These are phyloP conservation scores for Ceramica pisi DNA, from an alignment of 2,888 invertebrate genomes.

Conservation along the genomic window DNA sequence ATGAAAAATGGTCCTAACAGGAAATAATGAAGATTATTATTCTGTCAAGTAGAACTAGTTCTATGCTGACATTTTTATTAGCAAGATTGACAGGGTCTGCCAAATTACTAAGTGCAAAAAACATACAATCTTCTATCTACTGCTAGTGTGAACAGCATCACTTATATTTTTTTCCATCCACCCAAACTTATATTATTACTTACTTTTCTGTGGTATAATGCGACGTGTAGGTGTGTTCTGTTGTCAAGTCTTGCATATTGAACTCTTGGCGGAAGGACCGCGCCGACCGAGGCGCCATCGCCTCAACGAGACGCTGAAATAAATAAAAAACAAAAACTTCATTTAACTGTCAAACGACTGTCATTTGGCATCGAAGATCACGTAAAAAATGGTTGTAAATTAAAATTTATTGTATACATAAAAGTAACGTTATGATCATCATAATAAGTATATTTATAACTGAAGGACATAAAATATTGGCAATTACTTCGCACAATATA, in stretches of 20 bases:
- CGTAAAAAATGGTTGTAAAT: neutral
- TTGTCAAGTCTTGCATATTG: conserved; percentile 93
- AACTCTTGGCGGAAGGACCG: conserved; percentile 96
- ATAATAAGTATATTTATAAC: conserved; percentile 14
- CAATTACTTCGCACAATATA: neutral
- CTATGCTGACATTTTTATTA: conserved; percentile 29
- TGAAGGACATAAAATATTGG: conserved; percentile 11
- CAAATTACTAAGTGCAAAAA: conserved; percentile 28
- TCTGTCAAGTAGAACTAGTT: neutral
- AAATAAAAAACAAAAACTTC: conserved; percentile 56
- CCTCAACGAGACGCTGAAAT: conserved; percentile 92
- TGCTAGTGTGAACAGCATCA: conserved; percentile 7
- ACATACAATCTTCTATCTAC: conserved; percentile 2
- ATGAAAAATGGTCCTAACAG: neutral
- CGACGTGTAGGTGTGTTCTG: conserved; percentile 92
- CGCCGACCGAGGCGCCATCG: conserved; percentile 93
- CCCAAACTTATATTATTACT: conserved; percentile 84
- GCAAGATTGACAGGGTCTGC: conserved; percentile 11
- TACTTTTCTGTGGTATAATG: conserved; percentile 92
- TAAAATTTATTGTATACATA: conserved; percentile 9
- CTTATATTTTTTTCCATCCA: neutral
- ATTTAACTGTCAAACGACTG: conserved; percentile 17
- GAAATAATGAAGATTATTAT: conserved; percentile 24
- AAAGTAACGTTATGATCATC: neutral
- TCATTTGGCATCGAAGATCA: neutral